Evolutionary conservation across 2,113 vertebrate genomes (phyloP).

Genomic region (Indicator indicator): DNA sequence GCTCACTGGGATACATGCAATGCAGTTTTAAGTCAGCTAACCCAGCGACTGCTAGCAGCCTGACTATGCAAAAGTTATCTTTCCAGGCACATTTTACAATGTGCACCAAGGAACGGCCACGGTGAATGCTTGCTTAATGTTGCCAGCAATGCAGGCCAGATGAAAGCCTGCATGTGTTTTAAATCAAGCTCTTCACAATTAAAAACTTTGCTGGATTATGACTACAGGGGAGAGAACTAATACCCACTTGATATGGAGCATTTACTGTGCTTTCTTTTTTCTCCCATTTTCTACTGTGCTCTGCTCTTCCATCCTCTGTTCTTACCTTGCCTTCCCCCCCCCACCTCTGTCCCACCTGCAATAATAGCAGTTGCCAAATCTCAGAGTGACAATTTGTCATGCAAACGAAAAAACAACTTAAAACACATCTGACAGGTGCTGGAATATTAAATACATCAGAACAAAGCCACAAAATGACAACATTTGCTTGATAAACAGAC

Average conservation of each 20-base stretch:
- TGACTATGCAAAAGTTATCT: background rate
- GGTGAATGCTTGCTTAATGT: background rate
- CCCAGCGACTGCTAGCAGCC: background rate
- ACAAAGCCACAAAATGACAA: background rate
- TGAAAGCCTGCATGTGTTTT: background rate
- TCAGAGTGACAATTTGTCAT: background rate
- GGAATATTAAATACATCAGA: background rate
- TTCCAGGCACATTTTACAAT: background rate
- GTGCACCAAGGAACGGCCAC: background rate
- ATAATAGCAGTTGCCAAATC: background rate
- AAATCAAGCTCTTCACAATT: background rate
- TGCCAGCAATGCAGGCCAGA: background rate
- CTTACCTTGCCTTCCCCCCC: background rate
- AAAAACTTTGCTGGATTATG: background rate
- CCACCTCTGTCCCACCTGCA: background rate
- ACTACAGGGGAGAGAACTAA: background rate
- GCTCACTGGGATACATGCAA: accelerated
- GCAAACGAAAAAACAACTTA: background rate
- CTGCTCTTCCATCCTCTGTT: background rate
- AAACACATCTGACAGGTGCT: background rate
- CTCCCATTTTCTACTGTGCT: background rate
- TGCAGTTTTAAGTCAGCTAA: background rate
- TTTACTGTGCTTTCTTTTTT: background rate
- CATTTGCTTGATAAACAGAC: background rate
- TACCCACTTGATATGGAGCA: background rate